Evolutionary conservation across 2,113 vertebrate species (phyloP), one percentile per base, ranked within the genome.

Genomic region (Perca flavescens): DNA sequence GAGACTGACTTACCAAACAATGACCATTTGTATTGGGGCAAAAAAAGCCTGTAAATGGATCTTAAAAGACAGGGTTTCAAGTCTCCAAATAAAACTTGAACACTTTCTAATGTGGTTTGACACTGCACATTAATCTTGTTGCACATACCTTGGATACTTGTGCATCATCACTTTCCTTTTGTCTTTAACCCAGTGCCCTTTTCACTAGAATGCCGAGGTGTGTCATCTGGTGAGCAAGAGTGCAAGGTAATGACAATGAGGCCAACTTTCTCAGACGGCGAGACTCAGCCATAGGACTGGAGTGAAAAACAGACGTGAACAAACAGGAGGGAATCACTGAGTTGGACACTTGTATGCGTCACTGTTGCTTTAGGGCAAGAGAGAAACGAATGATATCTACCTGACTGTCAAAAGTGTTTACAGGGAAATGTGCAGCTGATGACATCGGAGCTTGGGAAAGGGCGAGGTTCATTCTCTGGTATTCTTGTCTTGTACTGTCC

Each of bases 221-320:
- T 89, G 66, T 92, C 89, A 90, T 67, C 7, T 12, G 3, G 47
- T 68, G 77, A 86, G 67, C 31, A 77, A 86, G 31, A 75, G 25
- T 4, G 15, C 1, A 11, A 28, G 60, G 74, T 72, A 40, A 77
- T 31, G 43, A 49, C 10, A 57, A 57, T 14, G 49, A 73, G 16
- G 28, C 40, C 53, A 11, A 12, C n/a, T 77, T 67, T 77, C 60
- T 75, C 78, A 87, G 86, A 78, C 66, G 40, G 54, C 2, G 15
- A 87, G 82, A 86, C 65, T 53, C 46, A 67, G 63, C 43, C 21
- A 4, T 9, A 40, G 25, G 31, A n/a, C 13, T 21, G 13, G 14
- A 53, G 64, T 17, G 64, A 77, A 60, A 89, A 77, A 50, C 82
- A 83, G 86, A 89, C 69, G 58, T 84, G 69, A 84, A 43, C 72